Base-by-base conservation (phyloP, 2,113 vertebrate species). In the Mirounga angustirostris region DNA sequence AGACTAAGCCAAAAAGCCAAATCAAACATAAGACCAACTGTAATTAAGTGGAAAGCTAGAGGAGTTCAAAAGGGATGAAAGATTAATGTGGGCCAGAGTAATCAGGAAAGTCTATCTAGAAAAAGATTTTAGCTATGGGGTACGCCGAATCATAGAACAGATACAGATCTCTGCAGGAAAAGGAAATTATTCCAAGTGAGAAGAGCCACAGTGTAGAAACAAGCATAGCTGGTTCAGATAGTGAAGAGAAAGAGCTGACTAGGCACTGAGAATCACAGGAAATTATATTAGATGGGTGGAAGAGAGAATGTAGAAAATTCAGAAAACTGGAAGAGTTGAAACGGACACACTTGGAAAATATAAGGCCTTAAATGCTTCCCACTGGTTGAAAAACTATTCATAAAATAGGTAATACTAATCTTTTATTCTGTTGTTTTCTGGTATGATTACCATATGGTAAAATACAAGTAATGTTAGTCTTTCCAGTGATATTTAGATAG, bases 1-100 rank as follows among this genome's bases (percentile, higher is more conserved):
- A 90, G 65, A 95, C 13, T 80, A 79, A 93, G 19, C 40, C 71
- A 93, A 65, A 82, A 89, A 96, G 28, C 19, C 86, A 95, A 80
- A 96, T 50, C 50, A 97, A 89, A 89, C 15, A n/a, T 56, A 95
- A 89, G 14, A 89, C 33, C 43, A 85, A 85, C 36, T 43, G 43
- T 43, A 81, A 92, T n/a, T 56, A 89, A 95, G 73, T 40, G 54
- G 56, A 81, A 95, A 87, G 40, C 43, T 91, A 61, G 28, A 74
- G 18, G 21, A 88, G 11, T 95, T 96, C 71, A 84, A 95, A 96
- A 82, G 24, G 52, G 14, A 91, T 76, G 30, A 82, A 82, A 96
- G 54, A 50, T 73, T 89, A 95, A 95, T 18, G 2, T 21, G 91
- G 7, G 36, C 36, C 46, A 65, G 12, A 94, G 19, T 88, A 67